Evolutionary conservation across 2,797 vertebrate species (phyloP).

Genomic region (Melanotaenia parkinsoni): DNA sequence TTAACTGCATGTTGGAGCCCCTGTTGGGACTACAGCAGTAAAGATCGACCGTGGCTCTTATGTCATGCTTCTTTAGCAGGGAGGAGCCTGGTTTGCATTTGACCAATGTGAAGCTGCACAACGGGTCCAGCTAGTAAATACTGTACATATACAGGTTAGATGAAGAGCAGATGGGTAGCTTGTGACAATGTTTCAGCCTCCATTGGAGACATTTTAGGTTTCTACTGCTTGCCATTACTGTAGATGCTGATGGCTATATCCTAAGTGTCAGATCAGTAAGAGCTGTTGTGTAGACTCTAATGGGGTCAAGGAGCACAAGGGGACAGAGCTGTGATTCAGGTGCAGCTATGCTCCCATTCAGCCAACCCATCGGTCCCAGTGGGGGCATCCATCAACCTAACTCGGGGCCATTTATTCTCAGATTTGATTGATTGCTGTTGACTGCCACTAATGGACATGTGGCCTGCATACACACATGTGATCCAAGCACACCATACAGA

Average conservation of each 20-base stretch:
- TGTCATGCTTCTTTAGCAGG: constrained; percentile 57
- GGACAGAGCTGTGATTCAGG: constrained; percentile 45
- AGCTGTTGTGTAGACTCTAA: constrained; percentile 39
- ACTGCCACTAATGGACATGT: constrained; percentile 50
- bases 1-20: constrained; percentile 63
- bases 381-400: constrained; percentile 60
- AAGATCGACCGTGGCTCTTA: constrained; percentile 47
- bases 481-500: constrained; percentile 24
- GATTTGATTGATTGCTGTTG: constrained; percentile 63
- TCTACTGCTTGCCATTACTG: constrained; percentile 8
- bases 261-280: constrained; percentile 6
- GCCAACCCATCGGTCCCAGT: constrained; percentile 40
- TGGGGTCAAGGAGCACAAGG: constrained; percentile 38
- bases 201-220: constrained; percentile 29
- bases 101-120: constrained; percentile 42
- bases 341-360: constrained; percentile 49
- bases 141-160: constrained; percentile 18
- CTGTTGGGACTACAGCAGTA: constrained; percentile 53
- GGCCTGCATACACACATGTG: constrained; percentile 29
- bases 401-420: constrained; percentile 35
- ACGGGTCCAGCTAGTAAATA: constrained; percentile 49
- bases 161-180: constrained; percentile 15
- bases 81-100: constrained; percentile 64
- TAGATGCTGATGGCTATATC: constrained; percentile 4
- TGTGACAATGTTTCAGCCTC: constrained; percentile 7